phyloP scores from a whole-genome alignment of 2,113 vertebrate genomes.

The Oenanthe melanoleuca region DNA sequence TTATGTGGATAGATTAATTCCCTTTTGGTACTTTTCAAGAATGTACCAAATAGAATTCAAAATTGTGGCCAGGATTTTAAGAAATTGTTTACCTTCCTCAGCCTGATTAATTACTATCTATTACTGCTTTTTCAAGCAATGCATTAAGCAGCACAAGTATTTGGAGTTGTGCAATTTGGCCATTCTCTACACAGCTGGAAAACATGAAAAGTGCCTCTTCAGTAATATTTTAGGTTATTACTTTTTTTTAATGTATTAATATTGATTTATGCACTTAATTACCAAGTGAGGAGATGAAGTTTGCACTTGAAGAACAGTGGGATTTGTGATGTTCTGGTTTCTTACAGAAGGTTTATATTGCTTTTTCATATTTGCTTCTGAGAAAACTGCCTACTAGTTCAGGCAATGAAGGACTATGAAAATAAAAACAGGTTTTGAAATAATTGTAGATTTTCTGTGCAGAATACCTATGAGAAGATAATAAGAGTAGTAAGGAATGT shows the following conservation, averaged over 20 bases:
- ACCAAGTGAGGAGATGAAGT: not conserved
- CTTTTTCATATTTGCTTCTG: not conserved
- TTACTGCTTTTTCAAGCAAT: not conserved
- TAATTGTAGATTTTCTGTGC: not conserved
- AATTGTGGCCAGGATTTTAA: not conserved
- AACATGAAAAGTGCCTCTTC: not conserved
- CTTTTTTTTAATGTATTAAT: not conserved
- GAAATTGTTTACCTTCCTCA: accelerated
- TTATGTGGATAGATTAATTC: not conserved
- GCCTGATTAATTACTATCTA: not conserved
- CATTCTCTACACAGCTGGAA: not conserved
- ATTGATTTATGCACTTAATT: not conserved
- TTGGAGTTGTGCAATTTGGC: not conserved
- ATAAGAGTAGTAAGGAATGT: not conserved
- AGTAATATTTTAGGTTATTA: not conserved
- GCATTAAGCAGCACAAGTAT: not conserved
- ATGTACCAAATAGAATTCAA: not conserved
- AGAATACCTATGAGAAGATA: not conserved
- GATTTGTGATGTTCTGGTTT: not conserved
- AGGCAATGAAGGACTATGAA: not conserved
- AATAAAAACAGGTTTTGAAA: not conserved
- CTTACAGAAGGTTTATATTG: not conserved
- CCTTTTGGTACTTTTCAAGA: not conserved
- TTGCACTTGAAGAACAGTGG: not conserved
- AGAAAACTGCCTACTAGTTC: not conserved